A percentile compares a stretch with the other conserved stretches of the same genome.
Conservation (phyloP, 2,113 vertebrate genomes). For the pig (Sus scrofa) region T2T-Sscrofa CM000827.6:54974501-54975000, state of each 20-base stretch:
- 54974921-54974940: not conserved
- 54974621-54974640: not conserved
- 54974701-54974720: not conserved
- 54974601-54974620: not conserved
- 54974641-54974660: not conserved
- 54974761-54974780: not conserved
- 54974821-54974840: not conserved
- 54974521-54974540: not conserved
- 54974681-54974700: not conserved
- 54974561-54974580: not conserved
- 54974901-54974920: not conserved
- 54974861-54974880: not conserved
- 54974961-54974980: not conserved
- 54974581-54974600: not conserved
- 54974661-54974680: not conserved
- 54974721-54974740: not conserved
- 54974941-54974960: constrained; percentile 3
- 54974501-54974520: not conserved
- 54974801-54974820: not conserved
- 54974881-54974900: not conserved
- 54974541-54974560: not conserved
- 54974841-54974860: too few relatives aligned
- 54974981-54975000: not conserved
- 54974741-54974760: not conserved
- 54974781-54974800: not conserved